phyloP scores from a whole-genome alignment of 2,888 invertebrate species.

The Nymphalis urticae region DNA sequence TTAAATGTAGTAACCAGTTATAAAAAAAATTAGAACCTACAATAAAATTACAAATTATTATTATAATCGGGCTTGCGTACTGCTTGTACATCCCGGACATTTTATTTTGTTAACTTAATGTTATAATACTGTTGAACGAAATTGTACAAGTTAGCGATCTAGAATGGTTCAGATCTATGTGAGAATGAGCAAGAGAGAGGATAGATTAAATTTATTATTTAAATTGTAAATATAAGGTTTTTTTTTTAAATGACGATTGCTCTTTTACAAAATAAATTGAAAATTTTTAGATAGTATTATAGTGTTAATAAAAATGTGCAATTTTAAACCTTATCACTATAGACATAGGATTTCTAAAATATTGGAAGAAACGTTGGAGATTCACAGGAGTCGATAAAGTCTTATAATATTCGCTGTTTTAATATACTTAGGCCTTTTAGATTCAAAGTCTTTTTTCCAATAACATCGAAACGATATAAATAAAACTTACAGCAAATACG shows the following conservation, averaged over 20 bases:
- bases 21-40: not conserved
- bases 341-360: not conserved
- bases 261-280: not conserved
- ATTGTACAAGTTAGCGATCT: not conserved
- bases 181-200: no score
- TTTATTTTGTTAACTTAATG: not conserved
- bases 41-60: not conserved
- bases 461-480: not conserved
- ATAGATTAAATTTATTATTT: not conserved
- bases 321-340: constrained; percentile 1
- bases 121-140: constrained; percentile 6
- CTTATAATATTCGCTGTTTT: constrained; percentile 22
- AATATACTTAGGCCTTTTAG: constrained; percentile 16
- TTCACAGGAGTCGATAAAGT: constrained; percentile 12
- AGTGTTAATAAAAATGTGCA: constrained; percentile 6
- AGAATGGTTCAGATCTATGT: not conserved
- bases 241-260: not conserved
- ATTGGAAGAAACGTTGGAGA: constrained; percentile 14
- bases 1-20: no score
- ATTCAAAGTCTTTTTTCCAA: not conserved
- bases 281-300: not conserved
- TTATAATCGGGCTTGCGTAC: not conserved
- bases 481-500: not conserved
- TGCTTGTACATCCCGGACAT: not conserved
- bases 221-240: not conserved